Evolutionary conservation across 2,797 vertebrate genomes (phyloP).

Genomic region (Syncerus caffer): DNA sequence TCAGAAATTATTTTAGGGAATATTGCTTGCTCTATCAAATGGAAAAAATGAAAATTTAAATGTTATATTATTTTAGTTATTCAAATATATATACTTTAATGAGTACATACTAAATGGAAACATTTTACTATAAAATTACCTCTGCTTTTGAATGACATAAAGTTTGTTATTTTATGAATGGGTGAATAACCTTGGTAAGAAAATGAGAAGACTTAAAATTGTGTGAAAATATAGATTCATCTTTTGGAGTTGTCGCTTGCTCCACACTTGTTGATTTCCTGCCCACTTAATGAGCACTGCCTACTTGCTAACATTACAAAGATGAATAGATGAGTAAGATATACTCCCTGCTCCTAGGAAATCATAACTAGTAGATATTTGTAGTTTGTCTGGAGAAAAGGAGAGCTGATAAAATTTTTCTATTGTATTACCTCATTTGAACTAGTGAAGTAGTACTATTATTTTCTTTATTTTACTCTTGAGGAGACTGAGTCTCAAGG

Average conservation of each 20-base stretch:
- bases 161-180: neutral
- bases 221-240: neutral
- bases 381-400: neutral
- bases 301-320: neutral
- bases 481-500: neutral
- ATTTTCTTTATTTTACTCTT: neutral
- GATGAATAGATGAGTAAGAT: neutral
- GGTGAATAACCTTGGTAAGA: constrained; percentile 26
- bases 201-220: neutral
- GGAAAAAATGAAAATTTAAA: neutral
- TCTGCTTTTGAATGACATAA: neutral
- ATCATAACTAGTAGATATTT: neutral
- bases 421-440: neutral
- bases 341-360: neutral
- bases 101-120: neutral
- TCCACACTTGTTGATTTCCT: neutral
- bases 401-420: neutral
- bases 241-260: neutral
- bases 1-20: neutral
- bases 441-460: neutral
- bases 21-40: neutral
- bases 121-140: neutral
- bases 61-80: constrained; percentile 3
- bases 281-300: neutral
- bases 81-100: neutral